These are phyloP conservation scores for Perizoma affinitatum DNA, from an alignment of 2,888 invertebrate genomes.

Conservation along the genomic window DNA sequence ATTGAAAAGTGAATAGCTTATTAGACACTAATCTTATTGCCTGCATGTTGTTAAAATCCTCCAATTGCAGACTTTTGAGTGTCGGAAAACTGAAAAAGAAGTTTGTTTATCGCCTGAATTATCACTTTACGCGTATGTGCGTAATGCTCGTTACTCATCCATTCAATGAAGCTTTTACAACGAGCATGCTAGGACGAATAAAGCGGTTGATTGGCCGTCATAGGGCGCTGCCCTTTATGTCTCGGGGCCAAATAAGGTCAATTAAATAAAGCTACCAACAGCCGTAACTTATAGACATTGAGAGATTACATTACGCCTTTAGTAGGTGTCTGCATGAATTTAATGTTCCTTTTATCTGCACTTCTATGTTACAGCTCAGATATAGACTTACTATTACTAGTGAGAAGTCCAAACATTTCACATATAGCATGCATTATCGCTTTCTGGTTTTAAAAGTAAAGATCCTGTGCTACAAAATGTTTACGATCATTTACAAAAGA, in stretches of 20 bases:
- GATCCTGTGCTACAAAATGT: neutral
- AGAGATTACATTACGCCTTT: conserved; percentile 29
- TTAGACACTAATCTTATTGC: too few relatives aligned
- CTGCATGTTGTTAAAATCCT: too few relatives aligned
- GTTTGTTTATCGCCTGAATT: too few relatives aligned
- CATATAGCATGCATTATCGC: conserved; percentile 17
- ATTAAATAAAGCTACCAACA: conserved; percentile 63
- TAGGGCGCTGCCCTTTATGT: conserved; percentile 64
- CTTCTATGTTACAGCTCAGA: too few relatives aligned
- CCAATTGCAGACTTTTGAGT: too few relatives aligned
- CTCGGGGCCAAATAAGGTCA: conserved; percentile 66
- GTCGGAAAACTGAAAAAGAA: too few relatives aligned
- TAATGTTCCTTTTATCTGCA: conserved; percentile 1
- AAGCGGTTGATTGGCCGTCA: conserved; percentile 54
- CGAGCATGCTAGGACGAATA: conserved; percentile 33
- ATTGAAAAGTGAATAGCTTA: too few relatives aligned
- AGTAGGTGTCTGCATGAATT: conserved; percentile 10
- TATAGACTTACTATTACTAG: too few relatives aligned
- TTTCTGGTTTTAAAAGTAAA: conserved; percentile 7
- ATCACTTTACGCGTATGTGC: too few relatives aligned
- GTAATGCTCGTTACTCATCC: conserved; percentile 19
- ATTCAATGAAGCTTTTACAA: conserved; percentile 32
- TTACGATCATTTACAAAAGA: neutral
- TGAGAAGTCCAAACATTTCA: too few relatives aligned
- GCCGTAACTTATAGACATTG: conserved; percentile 37